Conservation (phyloP, 1,140 invertebrate genomes). For the Schmidtea mediterranea region DNA sequence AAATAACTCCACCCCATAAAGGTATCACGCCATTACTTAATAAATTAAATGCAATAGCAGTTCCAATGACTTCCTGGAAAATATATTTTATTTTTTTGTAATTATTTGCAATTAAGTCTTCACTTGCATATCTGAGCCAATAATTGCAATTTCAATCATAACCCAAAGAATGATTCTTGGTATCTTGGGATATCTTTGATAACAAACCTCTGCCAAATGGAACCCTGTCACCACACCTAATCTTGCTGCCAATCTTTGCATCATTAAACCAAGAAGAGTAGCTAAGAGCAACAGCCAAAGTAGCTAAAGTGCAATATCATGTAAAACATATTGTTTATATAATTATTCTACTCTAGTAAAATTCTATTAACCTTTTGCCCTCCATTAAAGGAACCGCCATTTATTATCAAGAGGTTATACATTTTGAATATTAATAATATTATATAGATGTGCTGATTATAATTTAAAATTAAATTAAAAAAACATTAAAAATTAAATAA, state of each 20-base stretch:
- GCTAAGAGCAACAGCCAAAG: slow-evolving; percentile 63
- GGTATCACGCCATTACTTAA: slow-evolving; percentile 44
- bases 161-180: slow-evolving; percentile 58
- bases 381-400: no score
- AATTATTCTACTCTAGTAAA: no score
- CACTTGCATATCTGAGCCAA: slow-evolving; percentile 61
- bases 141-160: slow-evolving; percentile 76
- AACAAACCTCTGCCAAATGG: slow-evolving; percentile 27
- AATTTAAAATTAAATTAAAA: no score
- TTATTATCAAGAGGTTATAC: no score
- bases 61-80: slow-evolving; percentile 70
- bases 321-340: no score
- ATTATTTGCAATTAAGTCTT: slow-evolving; percentile 33
- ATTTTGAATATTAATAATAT: no score
- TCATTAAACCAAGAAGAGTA: slow-evolving; percentile 52
- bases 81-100: slow-evolving; percentile 15
- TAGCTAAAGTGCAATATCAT: no score
- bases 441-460: no score
- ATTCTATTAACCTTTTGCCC: no score
- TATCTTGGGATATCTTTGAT: slow-evolving; percentile 45
- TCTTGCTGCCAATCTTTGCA: slow-evolving; percentile 54
- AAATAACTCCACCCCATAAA: slow-evolving; percentile 53
- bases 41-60: slow-evolving; percentile 62
- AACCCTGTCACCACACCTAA: slow-evolving; percentile 52
- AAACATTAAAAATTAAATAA: no score